Conservation (phyloP, 2,797 vertebrate genomes). For the Betta splendens region DNA sequence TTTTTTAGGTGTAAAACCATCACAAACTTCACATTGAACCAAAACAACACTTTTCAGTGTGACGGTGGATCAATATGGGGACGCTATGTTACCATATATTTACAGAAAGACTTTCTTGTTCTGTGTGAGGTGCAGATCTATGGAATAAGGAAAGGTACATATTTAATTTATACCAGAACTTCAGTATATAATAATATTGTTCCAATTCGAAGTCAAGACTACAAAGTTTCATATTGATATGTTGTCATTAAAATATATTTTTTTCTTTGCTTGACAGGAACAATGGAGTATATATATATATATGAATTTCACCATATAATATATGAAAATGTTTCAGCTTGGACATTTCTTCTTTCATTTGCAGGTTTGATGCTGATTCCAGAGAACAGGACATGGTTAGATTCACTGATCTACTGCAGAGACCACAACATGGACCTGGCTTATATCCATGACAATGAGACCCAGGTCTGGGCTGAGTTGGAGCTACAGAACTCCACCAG, state of each 20-base stretch:
- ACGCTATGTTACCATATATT: slow-evolving; percentile 22
- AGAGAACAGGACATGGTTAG: slow-evolving; percentile 32
- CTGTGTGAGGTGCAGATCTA: slow-evolving; percentile 22
- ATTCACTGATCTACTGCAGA: slow-evolving; percentile 53
- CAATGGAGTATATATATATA: no score
- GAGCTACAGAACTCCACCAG: slow-evolving; percentile 10
- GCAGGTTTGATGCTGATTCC: slow-evolving; percentile 31
- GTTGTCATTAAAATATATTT: no score
- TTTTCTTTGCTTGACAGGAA: no score
- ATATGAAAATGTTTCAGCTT: no score
- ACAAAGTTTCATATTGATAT: no score
- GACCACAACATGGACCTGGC: background rate
- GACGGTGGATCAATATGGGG: fast-evolving
- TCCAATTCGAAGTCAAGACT: no score
- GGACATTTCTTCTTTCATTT: background rate
- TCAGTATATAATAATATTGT: background rate
- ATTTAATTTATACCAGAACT: background rate
- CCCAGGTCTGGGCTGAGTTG: slow-evolving; percentile 24
- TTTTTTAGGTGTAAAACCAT: background rate
- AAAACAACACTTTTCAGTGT: fast-evolving
- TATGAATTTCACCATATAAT: no score
- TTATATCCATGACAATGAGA: slow-evolving; percentile 26
- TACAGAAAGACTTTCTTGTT: fast-evolving
- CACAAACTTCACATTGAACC: fast-evolving
- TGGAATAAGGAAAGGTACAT: slow-evolving; percentile 3